Evolutionary conservation across 2,113 vertebrate genomes (phyloP).

Genomic region (Natator depressus): DNA sequence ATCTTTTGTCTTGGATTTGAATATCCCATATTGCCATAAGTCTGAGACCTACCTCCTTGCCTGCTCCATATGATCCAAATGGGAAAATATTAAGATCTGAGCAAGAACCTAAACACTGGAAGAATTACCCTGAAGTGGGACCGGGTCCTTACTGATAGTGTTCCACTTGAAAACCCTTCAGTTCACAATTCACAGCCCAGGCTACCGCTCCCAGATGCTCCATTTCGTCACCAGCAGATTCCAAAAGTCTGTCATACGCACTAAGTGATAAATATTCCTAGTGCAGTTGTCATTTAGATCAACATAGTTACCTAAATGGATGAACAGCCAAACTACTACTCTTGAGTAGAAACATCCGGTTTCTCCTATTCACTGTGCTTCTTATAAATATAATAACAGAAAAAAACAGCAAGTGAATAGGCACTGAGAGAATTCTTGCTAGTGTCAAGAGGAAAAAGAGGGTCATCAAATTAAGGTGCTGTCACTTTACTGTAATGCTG

Average conservation of each 20-base stretch:
- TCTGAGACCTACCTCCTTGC: not conserved
- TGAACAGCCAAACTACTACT: constrained; percentile 34
- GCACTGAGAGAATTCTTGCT: constrained; percentile 24
- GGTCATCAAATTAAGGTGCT: constrained; percentile 39
- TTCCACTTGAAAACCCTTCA: constrained; percentile 34
- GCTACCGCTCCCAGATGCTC: constrained; percentile 30
- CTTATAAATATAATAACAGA: constrained; percentile 18
- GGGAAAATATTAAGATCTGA: not conserved
- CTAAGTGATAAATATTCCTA: constrained; percentile 24
- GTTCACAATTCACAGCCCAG: constrained; percentile 11
- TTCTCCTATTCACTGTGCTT: constrained; percentile 20
- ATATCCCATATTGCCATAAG: not conserved
- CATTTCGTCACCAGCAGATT: not conserved
- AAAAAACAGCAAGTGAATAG: constrained; percentile 62
- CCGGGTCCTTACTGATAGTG: not conserved
- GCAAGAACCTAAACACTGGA: not conserved
- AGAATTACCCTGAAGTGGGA: not conserved
- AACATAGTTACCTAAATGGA: constrained; percentile 4
- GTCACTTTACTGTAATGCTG: constrained; percentile 45
- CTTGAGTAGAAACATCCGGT: constrained; percentile 45
- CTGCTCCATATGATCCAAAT: fast-evolving
- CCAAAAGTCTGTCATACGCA: constrained; percentile 22
- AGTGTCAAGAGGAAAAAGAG: constrained; percentile 18
- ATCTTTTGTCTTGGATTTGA: not conserved
- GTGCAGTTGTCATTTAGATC: constrained; percentile 54